Base-by-base conservation (phyloP, 2,113 vertebrate species). In the Stigmatopora argus region DNA sequence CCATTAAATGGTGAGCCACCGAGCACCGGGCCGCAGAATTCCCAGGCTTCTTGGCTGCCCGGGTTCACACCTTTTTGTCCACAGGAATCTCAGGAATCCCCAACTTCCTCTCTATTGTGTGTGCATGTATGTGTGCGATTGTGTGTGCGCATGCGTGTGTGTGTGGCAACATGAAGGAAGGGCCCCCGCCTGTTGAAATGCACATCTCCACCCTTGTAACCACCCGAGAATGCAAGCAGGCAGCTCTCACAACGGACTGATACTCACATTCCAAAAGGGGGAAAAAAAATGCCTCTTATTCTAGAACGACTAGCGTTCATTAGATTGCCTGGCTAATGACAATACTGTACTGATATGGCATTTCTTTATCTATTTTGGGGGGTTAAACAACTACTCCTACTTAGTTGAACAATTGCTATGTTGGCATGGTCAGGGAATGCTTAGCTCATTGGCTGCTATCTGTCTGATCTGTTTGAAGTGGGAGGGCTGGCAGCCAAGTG, bases 41-140 rank as follows among this genome's bases (percentile, higher is more conserved):
- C 85, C 83, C 82, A 85, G 74, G 77, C 78, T 77, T 77, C 86
- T 83, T 65, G 48, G 74, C 80, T 74, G 85, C 78, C 72, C 61
- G 66, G 78, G 82, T 85, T 89, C 84, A 87, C 90, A 91, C 88
- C 87, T 90, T 90, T 89, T 85, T 84, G 74, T 85, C 78, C 78
- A 71, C 76, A 88, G 85, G 87, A 90, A 91, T 91, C 83, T 81
- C 46, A 81, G 83, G 87, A 91, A 90, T 90, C 79, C 79, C 75
- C 72, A 82, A 80, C 79, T 87, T 87, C 84, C 83, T 85, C 87
- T 84, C 82, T 66, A 83, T 84, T 85, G 78, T 88, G 73, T 78
- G 70, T 60, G 64, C 70, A 68, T 31, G 60, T 71, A 57, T 66
- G 57, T 41, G 34, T 69, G 46, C n/a, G n/a, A n/a, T n/a, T 60